Percentiles rank a stretch among this genome's conserved stretches.
phyloP scores from a whole-genome alignment of 2,797 vertebrate species.

The Pelobates cultripes region DNA sequence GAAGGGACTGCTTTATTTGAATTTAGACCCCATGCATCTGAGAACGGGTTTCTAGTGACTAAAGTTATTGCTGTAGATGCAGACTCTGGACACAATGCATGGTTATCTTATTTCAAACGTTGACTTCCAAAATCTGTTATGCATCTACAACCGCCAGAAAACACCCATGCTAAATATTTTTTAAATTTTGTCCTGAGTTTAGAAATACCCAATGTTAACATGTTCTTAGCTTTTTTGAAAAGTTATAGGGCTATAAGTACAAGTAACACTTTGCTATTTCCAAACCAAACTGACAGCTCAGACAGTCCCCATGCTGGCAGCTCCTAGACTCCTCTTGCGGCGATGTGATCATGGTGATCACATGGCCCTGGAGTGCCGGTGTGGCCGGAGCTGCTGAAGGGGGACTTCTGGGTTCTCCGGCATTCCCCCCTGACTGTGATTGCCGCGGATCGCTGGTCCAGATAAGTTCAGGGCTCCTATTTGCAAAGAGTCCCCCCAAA shows the following conservation, averaged over 20 bases:
- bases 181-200: constrained; percentile 71
- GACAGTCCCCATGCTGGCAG: too few relatives aligned
- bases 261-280: too few relatives aligned
- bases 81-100: constrained; percentile 71
- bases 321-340: too few relatives aligned
- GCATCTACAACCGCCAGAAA: constrained; percentile 73
- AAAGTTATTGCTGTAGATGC: constrained; percentile 66
- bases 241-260: too few relatives aligned
- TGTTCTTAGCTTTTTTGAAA: too few relatives aligned
- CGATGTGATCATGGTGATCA: too few relatives aligned
- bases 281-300: too few relatives aligned
- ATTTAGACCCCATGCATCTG: constrained; percentile 62
- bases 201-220: too few relatives aligned
- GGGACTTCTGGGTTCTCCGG: constrained; percentile 59
- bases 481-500: too few relatives aligned
- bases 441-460: too few relatives aligned
- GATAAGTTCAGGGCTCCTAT: too few relatives aligned
- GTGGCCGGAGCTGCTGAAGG: too few relatives aligned
- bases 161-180: constrained; percentile 72
- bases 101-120: constrained; percentile 52
- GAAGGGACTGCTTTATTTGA: constrained; percentile 49
- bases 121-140: constrained; percentile 68
- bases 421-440: constrained; percentile 51
- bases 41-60: constrained; percentile 52
- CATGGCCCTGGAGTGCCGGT: constrained; percentile 71